Conservation (phyloP, 2,888 invertebrate genomes). For the Dromius quadrimaculatus region DNA sequence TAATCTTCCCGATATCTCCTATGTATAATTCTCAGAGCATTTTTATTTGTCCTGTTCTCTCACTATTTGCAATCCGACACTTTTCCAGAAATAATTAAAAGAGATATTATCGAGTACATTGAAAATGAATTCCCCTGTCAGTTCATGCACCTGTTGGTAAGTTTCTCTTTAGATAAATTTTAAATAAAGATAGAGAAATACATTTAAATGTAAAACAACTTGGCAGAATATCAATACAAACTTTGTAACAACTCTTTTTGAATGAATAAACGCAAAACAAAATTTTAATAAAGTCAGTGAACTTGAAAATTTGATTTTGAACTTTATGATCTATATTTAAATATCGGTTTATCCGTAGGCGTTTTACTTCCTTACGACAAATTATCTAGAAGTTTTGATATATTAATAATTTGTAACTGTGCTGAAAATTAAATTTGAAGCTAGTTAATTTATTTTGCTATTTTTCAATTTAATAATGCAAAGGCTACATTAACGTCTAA, state of each 20-base stretch:
- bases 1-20: no score
- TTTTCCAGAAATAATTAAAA: neutral
- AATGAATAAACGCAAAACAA: slow-evolving; percentile 28
- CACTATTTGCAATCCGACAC: neutral
- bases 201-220: neutral
- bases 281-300: slow-evolving; percentile 20
- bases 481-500: neutral
- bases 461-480: neutral
- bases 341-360: slow-evolving; percentile 5
- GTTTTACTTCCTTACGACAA: slow-evolving; percentile 5
- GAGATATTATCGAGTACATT: neutral
- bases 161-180: neutral
- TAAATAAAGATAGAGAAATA: neutral
- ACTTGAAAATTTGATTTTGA: slow-evolving; percentile 38
- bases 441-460: neutral
- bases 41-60: no score
- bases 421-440: neutral
- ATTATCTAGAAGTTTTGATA: neutral
- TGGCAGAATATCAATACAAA: slow-evolving; percentile 12
- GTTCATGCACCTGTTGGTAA: neutral
- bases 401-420: neutral
- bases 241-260: neutral
- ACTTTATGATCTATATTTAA: slow-evolving; percentile 19
- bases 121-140: neutral
- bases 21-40: no score